Evolutionary conservation across 1,140 invertebrate genomes (phyloP).

Genomic region (Pseudobourletiella spinata): DNA sequence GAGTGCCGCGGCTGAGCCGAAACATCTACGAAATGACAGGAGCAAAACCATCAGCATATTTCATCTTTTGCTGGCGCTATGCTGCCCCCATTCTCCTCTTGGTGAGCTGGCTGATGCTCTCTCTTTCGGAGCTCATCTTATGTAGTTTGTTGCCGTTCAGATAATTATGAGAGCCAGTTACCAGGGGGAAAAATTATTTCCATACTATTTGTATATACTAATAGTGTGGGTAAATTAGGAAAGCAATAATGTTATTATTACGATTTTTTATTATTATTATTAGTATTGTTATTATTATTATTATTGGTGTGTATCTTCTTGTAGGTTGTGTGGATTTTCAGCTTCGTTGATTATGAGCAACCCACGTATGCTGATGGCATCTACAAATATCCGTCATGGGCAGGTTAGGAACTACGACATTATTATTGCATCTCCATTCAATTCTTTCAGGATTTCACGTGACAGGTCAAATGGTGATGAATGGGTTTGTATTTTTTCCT

Average conservation of each 20-base stretch:
- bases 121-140: too few species aligned
- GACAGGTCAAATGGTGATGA: too few species aligned
- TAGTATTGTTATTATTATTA: too few species aligned
- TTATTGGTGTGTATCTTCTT: slow-evolving; percentile 25
- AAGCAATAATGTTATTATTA: too few species aligned
- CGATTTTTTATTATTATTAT: not conserved
- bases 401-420: slow-evolving; percentile 37
- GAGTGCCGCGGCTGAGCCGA: slow-evolving; percentile 62
- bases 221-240: too few species aligned
- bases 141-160: too few species aligned
- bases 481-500: too few species aligned
- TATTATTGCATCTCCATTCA: too few species aligned
- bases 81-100: slow-evolving; percentile 69
- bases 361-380: slow-evolving; percentile 66
- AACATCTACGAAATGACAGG: slow-evolving; percentile 86
- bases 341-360: slow-evolving; percentile 72
- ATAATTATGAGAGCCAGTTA: too few species aligned
- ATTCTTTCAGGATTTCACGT: too few species aligned
- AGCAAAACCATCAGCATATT: slow-evolving; percentile 62
- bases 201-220: too few species aligned
- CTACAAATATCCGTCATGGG: slow-evolving; percentile 74
- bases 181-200: too few species aligned
- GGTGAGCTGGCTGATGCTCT: slow-evolving; percentile 48
- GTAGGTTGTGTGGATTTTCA: slow-evolving; percentile 74
- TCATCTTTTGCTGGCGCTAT: slow-evolving; percentile 74